Base-by-base conservation (phyloP, 2,797 vertebrate genomes). In the Rhabdomys pumilio region DNA sequence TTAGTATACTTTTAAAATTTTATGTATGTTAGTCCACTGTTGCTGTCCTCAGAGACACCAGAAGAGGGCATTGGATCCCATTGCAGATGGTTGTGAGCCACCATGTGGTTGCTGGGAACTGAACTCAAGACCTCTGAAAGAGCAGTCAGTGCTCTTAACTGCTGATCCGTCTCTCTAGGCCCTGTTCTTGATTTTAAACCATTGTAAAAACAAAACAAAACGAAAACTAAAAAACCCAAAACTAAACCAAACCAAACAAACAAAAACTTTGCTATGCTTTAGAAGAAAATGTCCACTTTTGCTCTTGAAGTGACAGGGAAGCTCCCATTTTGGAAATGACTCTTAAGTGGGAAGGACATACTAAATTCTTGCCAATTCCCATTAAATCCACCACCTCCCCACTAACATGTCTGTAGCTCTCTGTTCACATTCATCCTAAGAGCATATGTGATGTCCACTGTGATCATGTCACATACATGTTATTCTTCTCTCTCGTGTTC, bases 211-310 rank as follows among this genome's bases (percentile, higher is more conserved):
- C 5, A 14, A 17, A 55, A 10, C 4, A 55, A 55, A 15, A 14
- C 2, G 14, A 55, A 14, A 55, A 55, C 3, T 15, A 55, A 55
- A 55, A 50, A 50, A 50, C 50, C 50, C 50, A 50, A 50, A 50
- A 50, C 10, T 50, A 50, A 50, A 50, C 50, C 50, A 50, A 50
- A 50, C 50, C 11, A 59, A 59, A 20, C 19, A 59, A 59, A 59
- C 57, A 63, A 76, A 22, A 91, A 61, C 26, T 87, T 38, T 87
- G 41, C 13, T 34, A 29, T 55, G 26, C 34, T 90, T 90, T 50
- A 15, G 41, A 79, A 94, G 63, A 80, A 94, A 88, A 90, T 24
- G 34, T 3, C n/a, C 34, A n/a, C 26, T n/a, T 84, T 83, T 88
- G 53, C 82, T 92, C 72, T 61, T 94, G 29, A 81, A 14, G 20